Percentiles rank a stretch among this genome's conserved stretches.
phyloP scores from a whole-genome alignment of 1,140 invertebrate species.

The Cataglyphis hispanica region DNA sequence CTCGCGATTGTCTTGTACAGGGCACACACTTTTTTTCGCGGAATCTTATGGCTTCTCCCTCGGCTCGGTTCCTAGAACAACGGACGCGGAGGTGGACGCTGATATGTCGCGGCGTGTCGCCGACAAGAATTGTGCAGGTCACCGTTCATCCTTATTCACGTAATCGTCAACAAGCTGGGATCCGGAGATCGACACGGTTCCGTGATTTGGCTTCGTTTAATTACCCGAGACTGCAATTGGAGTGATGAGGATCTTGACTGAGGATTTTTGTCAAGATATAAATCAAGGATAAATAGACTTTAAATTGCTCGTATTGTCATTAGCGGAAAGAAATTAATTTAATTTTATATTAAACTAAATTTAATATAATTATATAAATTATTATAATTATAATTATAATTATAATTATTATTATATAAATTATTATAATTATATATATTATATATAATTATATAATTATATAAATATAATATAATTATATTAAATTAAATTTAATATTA shows the following conservation, averaged over 20 bases:
- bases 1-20: constrained; percentile 58
- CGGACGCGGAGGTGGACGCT: constrained; percentile 42
- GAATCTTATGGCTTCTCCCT: constrained; percentile 52
- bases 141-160: background rate
- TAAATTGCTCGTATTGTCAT: background rate
- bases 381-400: too few species aligned
- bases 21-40: constrained; percentile 57
- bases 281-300: background rate
- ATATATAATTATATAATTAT: too few species aligned
- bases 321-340: too few species aligned
- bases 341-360: too few species aligned
- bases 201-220: background rate
- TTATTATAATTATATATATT: too few species aligned
- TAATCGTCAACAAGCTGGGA: constrained; percentile 3
- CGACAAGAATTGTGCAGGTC: background rate
- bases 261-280: background rate
- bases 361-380: too few species aligned
- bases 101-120: constrained; percentile 1
- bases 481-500: too few species aligned
- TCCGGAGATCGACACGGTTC: background rate
- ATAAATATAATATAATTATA: too few species aligned
- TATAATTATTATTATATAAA: too few species aligned
- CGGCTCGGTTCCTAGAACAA: constrained; percentile 58
- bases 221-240: background rate
- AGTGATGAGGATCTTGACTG: background rate